phyloP scores from a whole-genome alignment of 2,888 invertebrate genomes.

The Eutolmus rufibarbis region DNA sequence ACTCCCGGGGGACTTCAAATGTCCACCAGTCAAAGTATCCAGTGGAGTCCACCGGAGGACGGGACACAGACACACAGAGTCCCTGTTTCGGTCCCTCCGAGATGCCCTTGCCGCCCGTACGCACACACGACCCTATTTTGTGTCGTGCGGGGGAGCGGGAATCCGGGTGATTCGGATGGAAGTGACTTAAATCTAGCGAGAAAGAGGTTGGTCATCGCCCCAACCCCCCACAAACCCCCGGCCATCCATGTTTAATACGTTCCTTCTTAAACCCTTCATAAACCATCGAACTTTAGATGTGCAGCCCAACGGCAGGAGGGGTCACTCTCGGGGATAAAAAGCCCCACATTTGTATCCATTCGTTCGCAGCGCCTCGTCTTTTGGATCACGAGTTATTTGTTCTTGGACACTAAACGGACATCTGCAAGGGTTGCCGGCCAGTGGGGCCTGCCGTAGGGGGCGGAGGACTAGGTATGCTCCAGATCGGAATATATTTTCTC shows the following conservation, averaged over 20 bases:
- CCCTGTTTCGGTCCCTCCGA: neutral
- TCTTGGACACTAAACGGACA: constrained; percentile 42
- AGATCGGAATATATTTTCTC: constrained; percentile 37
- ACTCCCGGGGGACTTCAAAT: constrained; percentile 45
- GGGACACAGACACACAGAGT: neutral
- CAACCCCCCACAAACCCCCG: constrained; percentile 1
- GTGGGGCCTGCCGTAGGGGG: neutral
- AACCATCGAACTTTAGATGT: constrained; percentile 46
- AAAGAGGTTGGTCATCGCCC: neutral
- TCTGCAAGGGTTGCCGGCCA: constrained; percentile 11
- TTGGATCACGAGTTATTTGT: constrained; percentile 42
- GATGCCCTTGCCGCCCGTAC: neutral
- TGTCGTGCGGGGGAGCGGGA: neutral
- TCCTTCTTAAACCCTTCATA: constrained; percentile 46
- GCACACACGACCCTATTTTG: constrained; percentile 11
- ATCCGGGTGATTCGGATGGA: neutral
- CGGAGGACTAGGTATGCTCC: neutral
- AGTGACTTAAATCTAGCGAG: constrained; percentile 5
- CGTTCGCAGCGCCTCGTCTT: constrained; percentile 25
- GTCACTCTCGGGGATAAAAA: constrained; percentile 41
- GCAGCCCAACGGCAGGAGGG: constrained; percentile 3
- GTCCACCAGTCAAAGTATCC: constrained; percentile 44
- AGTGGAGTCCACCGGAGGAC: neutral
- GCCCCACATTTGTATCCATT: constrained; percentile 40
- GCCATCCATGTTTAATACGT: constrained; percentile 42